Base-by-base conservation (phyloP, 2,113 vertebrate species). In the Ibidorhyncha struthersii region DNA sequence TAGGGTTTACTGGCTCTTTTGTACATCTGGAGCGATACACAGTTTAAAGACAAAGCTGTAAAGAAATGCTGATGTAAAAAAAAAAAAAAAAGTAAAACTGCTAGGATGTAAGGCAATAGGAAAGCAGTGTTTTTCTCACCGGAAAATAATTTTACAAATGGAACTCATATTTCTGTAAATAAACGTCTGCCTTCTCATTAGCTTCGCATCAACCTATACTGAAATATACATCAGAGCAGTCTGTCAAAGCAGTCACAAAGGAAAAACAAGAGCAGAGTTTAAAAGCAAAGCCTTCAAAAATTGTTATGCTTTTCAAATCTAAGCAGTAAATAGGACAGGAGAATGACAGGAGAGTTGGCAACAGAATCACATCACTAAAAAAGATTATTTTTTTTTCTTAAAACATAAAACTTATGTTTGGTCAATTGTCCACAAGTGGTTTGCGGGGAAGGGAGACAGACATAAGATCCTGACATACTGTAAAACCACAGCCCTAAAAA, bases 161-260 rank as follows among this genome's bases (percentile, higher is more conserved):
- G 80, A 94, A 74, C 30, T 58, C 43, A 13, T 56, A 90, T 95
- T 97, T 95, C 96, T 95, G 89, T 93, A 89, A 97, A 93, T 59
- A 96, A 95, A 82, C 22, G 5, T 92, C 83, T 94, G 58, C 83
- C 65, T 97, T 55, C 94, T 93, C 86, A 96, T 98, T 95, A 97
- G 82, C 87, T 82, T 80, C 90, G 63, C 85, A 73, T 94, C 90
- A 95, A 69, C 91, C 82, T 95, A 69, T 71, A 26, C 94, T 94
- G 91, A 96, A 97, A 96, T 93, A 96, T 96, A 96, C 95, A 97
- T 97, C 93, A 93, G 86, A 96, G 82, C 38, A 93, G 63, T 27
- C 96, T 94, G 82, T 94, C 93, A 97, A 85, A 93, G 65, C 88
- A 94, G 85, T n/a, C 92, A 93, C 95, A 94, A 82, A 97, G 82